Evolutionary conservation across 2,888 invertebrate genomes (phyloP), one percentile per base, ranked within the genome.

Genomic region (Eupelmus urozonus): DNA sequence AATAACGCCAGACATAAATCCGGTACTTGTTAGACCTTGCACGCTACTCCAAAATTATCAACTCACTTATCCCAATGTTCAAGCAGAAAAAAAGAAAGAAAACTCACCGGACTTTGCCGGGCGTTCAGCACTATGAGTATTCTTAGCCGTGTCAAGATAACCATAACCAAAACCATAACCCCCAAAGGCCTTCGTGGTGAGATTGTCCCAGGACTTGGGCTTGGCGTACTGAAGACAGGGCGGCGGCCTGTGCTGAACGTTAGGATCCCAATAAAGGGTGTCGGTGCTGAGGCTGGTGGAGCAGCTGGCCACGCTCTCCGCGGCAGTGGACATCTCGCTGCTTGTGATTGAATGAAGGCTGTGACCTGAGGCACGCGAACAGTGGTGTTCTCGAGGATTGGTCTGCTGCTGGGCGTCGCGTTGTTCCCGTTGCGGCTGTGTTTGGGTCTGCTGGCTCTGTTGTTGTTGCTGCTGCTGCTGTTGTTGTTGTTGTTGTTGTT

Each of bases 131-230:
- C 89, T 90, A 74, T 90, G 90, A 0, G 90, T 89, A 3, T 85
- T 87, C 0, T 91, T 90, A 25, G 90, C 91, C 0, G 95, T 94
- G 84, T 96, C 96, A 72, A 95, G 90, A 85, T 96, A 96, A 7
- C 96, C 96, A 85, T 96, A 96, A 0, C 96, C 96, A 84, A 96
- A 96, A 2, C 96, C 96, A 82, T 96, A 96, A 0, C 96, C 96
- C 0, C 96, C 96, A 82, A 95, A 94, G 0, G 95, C 94, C 90
- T 96, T 96, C 1, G 96, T 96, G 0, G 96, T 95, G 72, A 97
- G 90, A 89, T 96, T 96, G 87, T 96, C 96, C 96, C 96, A 96
- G 0, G 96, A 96, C 88, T 96, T 96, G 0, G 96, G 96, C 86
- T 96, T 97, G 80, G 90, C 85, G 85, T 89, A 87, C 84, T 91